Evolutionary conservation across 2,113 vertebrate species (phyloP), one percentile per base, ranked within the genome.

Genomic region (Xenopus tropicalis): DNA sequence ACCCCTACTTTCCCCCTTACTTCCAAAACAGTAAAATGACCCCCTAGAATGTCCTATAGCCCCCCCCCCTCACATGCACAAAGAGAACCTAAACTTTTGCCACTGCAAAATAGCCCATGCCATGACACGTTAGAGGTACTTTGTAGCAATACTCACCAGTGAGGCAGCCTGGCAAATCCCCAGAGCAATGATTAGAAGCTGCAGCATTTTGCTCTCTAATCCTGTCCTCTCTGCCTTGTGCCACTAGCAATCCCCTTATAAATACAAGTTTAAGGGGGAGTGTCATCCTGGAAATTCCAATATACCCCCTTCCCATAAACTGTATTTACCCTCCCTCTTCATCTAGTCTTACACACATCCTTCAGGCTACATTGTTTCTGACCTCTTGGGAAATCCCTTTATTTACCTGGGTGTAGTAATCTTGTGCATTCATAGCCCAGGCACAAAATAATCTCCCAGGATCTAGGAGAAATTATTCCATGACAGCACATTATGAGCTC

Each of bases 391-490:
- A 57, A 19, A 57, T 21, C 4, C 54, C 11, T 3, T 48, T 57
- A 57, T 57, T 57, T 14, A 52, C 48, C 10, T 52, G 4, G 11
- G 48, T 52, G 13, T 12, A 1, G 11, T 52, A 52, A 52, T 52
- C 29, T 8, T 8, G 29, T 37, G 29, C 29, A 37, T 3, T 37
- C 29, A 37, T 37, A 37, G 29, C 29, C 37, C 0, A 14, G 72
- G 61, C 72, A 90, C 86, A 1, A 0, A 14, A 1, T 80, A 1
- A 48, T 86, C 72, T 0, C 91, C 87, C 23, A 69, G 84, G 24
- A 90, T 3, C 67, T 89, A 86, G 70, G 91, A 92, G 14, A 82
- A 82, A 20, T 91, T 78, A 10, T 78, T 90, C 80, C 86, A 92
- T 58, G 88, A 37, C 3, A 37, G 29, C 6, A 37, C 29, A 37